Evolutionary conservation across 64 coral and sea anemone species (phyloP).

Genomic region (Anthopleura sola): DNA sequence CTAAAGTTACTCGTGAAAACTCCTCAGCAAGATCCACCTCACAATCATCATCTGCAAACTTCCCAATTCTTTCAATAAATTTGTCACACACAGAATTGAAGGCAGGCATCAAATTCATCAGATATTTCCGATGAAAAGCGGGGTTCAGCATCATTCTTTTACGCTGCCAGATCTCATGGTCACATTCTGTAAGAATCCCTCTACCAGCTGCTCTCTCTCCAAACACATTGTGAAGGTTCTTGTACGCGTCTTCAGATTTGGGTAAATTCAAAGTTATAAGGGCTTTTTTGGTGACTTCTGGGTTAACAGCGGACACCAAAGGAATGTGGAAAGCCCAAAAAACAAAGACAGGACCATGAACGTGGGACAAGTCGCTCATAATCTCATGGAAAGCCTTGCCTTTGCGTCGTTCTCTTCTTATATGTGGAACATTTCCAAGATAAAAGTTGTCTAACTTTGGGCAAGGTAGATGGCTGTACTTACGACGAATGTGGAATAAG

Average conservation of each 20-base stretch:
- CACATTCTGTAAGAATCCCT: slow-evolving; percentile 48
- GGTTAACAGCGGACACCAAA: slow-evolving; percentile 11
- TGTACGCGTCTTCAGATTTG: slow-evolving; percentile 23
- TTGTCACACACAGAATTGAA: slow-evolving; percentile 66
- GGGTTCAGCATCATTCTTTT: slow-evolving; percentile 57
- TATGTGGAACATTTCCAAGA: slow-evolving; percentile 34
- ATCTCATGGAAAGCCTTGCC: slow-evolving; percentile 15
- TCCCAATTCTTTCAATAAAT: slow-evolving; percentile 46
- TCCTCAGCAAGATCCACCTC: slow-evolving; percentile 63
- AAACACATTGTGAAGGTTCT: slow-evolving; percentile 20
- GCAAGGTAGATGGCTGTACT: slow-evolving; percentile 65
- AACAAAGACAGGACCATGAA: slow-evolving; percentile 44
- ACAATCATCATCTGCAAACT: slow-evolving; percentile 55
- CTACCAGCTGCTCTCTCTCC: slow-evolving; percentile 33
- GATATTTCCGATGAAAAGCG: slow-evolving; percentile 78
- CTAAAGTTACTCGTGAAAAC: slow-evolving; percentile 66
- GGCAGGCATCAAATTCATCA: slow-evolving; percentile 80
- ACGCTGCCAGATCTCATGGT: slow-evolving; percentile 53
- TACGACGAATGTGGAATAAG: slow-evolving; percentile 41
- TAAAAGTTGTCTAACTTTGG: slow-evolving; percentile 59
- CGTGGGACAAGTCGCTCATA: slow-evolving; percentile 8
- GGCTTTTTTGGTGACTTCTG: slow-evolving; percentile 46
- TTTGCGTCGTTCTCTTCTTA: slow-evolving; percentile 4
- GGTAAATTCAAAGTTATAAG: slow-evolving; percentile 45
- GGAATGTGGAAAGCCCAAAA: slow-evolving; percentile 45